Evolutionary conservation across 2,113 vertebrate species (phyloP).

Genomic region (Malurus elegans): DNA sequence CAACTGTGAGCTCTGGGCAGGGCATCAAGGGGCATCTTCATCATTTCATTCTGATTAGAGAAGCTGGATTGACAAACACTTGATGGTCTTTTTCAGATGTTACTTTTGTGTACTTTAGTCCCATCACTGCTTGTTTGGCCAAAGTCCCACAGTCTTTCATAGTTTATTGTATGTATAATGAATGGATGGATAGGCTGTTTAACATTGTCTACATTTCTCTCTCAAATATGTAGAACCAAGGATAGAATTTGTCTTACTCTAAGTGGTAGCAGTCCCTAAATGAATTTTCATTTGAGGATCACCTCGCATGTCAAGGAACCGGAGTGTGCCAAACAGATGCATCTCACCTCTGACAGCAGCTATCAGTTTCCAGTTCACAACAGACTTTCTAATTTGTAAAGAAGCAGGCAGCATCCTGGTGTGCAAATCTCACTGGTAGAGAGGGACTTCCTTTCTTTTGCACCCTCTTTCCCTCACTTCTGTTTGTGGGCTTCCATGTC

Average conservation of each 20-base stretch:
- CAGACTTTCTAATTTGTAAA: background rate
- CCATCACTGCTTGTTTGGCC: background rate
- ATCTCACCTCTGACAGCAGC: background rate
- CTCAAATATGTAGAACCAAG: background rate
- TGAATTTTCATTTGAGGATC: background rate
- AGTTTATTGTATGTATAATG: background rate
- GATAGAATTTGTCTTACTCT: background rate
- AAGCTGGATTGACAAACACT: background rate
- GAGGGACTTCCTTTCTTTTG: background rate
- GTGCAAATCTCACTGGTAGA: background rate
- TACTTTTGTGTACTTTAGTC: background rate
- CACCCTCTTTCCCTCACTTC: background rate
- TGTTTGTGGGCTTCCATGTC: background rate
- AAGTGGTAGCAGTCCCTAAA: background rate
- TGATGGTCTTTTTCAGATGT: background rate
- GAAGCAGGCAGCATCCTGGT: background rate
- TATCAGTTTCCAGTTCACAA: background rate
- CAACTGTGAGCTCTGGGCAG: background rate
- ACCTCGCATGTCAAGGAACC: background rate
- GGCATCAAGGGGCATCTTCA: background rate
- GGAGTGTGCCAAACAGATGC: background rate
- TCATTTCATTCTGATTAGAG: background rate
- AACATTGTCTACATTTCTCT: background rate
- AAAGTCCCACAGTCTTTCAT: background rate
- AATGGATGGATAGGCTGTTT: background rate